A percentile compares a stretch with the other conserved stretches of the same genome.
Conservation (phyloP, 2,113 vertebrate species). For the Zosterops lateralis region DNA sequence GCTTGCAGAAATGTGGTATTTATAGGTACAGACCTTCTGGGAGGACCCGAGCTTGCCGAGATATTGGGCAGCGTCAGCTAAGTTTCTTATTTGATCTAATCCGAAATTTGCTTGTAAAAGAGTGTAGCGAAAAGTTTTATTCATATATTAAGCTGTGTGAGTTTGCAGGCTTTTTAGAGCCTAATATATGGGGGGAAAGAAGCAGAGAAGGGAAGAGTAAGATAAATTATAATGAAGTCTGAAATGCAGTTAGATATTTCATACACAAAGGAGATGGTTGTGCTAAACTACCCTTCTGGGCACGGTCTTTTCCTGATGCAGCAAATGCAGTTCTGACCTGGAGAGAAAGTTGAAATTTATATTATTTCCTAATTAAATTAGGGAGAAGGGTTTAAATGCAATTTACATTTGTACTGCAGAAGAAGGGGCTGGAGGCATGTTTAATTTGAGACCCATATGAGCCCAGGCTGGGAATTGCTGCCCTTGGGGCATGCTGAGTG, state of each 20-base stretch:
- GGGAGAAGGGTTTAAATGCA: neutral
- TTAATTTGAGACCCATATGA: neutral
- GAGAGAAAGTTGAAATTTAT: neutral
- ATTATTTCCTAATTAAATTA: conserved; percentile 22
- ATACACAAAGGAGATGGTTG: neutral
- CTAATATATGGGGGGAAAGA: neutral
- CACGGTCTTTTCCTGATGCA: neutral
- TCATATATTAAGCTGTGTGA: neutral
- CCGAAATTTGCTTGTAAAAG: neutral
- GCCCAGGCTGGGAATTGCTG: fast-evolving
- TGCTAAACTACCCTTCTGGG: neutral
- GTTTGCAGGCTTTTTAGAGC: neutral
- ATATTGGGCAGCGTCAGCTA: neutral
- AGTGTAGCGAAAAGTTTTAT: neutral
- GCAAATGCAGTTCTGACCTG: neutral
- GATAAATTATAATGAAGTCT: neutral
- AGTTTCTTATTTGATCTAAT: neutral
- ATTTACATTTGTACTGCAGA: neutral
- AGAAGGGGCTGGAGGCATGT: neutral
- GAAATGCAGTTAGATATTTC: neutral
- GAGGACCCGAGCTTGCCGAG: neutral
- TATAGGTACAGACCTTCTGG: neutral
- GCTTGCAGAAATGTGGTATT: neutral
- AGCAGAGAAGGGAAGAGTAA: neutral
- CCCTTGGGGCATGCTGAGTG: fast-evolving